Percentiles rank a stretch among this genome's conserved stretches.
Conservation (phyloP, 2,113 vertebrate genomes). For the Macquaria australasica region DNA sequence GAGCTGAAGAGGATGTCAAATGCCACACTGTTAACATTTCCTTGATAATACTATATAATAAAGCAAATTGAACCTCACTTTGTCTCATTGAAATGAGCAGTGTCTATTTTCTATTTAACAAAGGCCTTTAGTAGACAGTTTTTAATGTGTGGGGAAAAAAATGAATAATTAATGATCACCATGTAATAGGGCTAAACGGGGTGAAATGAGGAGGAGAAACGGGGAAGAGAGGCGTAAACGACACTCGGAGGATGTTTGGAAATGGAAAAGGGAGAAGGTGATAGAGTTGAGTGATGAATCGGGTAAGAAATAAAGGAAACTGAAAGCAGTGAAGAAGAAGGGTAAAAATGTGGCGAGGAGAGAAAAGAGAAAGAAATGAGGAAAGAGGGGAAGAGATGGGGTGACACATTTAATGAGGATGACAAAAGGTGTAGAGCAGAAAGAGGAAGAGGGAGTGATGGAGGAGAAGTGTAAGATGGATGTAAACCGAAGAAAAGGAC, state of each 20-base stretch:
- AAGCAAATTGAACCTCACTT: background rate
- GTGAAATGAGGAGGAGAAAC: background rate
- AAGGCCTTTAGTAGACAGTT: background rate
- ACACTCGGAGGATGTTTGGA: background rate
- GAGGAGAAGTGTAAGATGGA: background rate
- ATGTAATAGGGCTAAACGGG: background rate
- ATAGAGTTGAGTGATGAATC: background rate
- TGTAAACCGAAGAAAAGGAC: background rate
- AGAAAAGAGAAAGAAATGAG: background rate
- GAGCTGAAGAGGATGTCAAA: background rate
- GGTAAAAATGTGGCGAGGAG: background rate
- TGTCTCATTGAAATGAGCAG: background rate
- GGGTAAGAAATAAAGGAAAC: background rate
- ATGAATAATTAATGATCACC: background rate
- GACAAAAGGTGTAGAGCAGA: background rate
- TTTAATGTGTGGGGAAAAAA: background rate
- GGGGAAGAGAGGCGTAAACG: background rate
- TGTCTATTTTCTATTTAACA: background rate
- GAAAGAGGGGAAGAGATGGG: background rate
- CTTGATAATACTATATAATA: background rate
- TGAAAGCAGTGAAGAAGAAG: background rate
- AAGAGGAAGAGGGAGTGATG: too few species aligned
- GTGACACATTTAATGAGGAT: background rate
- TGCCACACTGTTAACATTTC: background rate
- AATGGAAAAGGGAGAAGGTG: too few species aligned